These are phyloP conservation scores for Laticauda laticaudata DNA, from an alignment of 2,113 vertebrate genomes.

Conservation along the genomic window DNA sequence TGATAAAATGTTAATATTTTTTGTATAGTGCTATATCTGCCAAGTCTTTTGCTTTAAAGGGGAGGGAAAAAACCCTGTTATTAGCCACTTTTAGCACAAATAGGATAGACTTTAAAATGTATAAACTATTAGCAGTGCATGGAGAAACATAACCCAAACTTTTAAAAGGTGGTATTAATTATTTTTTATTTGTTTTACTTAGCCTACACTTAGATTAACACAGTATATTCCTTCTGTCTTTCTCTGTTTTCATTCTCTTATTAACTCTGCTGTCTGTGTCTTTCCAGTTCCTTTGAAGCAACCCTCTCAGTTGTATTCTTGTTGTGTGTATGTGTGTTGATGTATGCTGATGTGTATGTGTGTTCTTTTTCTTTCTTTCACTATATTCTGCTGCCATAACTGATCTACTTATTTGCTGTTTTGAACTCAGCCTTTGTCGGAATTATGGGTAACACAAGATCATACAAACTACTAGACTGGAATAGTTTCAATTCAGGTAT, in stretches of 20 bases:
- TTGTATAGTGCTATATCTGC: neutral
- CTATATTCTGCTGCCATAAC: slow-evolving; percentile 85
- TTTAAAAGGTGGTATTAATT: slow-evolving; percentile 20
- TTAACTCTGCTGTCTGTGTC: slow-evolving; percentile 86
- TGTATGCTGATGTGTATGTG: slow-evolving; percentile 42
- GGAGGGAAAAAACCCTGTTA: neutral
- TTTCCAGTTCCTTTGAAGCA: slow-evolving; percentile 90
- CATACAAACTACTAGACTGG: slow-evolving; percentile 99
- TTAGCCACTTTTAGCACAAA: neutral
- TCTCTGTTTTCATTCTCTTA: slow-evolving; percentile 72
- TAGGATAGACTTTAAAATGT: slow-evolving; percentile 14
- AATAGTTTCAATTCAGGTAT: slow-evolving; percentile 99
- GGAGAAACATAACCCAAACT: slow-evolving; percentile 17
- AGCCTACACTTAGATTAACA: slow-evolving; percentile 61
- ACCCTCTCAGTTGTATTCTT: slow-evolving; percentile 85
- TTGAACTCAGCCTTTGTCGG: slow-evolving; percentile 99
- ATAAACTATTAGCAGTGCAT: slow-evolving; percentile 23
- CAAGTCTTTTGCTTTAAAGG: neutral
- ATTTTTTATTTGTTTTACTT: slow-evolving; percentile 41
- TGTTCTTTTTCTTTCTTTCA: slow-evolving; percentile 60
- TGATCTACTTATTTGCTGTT: slow-evolving; percentile 99
- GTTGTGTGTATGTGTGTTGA: slow-evolving; percentile 64
- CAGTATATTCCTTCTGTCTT: slow-evolving; percentile 71
- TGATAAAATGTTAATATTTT: neutral
- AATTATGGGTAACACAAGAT: slow-evolving; percentile 99